Evolutionary conservation across 2,888 invertebrate genomes (phyloP).

Genomic region (Nineta flava): DNA sequence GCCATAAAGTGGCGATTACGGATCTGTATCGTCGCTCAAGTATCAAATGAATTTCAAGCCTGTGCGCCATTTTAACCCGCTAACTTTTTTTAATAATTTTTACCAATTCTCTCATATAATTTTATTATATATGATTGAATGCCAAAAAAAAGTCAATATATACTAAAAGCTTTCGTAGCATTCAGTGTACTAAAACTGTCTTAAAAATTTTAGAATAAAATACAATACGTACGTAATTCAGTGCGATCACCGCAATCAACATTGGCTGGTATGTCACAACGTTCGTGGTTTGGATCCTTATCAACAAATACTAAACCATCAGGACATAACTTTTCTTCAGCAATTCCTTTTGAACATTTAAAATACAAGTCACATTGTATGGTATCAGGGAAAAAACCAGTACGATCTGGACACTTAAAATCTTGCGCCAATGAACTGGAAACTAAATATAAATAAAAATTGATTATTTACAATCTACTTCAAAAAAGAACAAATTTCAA

Average conservation of each 20-base stretch:
- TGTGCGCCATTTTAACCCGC: too few species aligned
- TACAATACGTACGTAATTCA: conserved; percentile 50
- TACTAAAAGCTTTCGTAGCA: too few species aligned
- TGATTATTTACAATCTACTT: background rate
- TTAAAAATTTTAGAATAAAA: too few species aligned
- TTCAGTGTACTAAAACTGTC: too few species aligned
- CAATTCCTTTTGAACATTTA: conserved; percentile 46
- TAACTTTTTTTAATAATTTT: too few species aligned
- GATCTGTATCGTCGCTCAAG: too few species aligned
- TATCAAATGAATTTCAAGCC: too few species aligned
- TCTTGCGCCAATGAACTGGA: conserved; percentile 29
- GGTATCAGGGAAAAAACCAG: conserved; percentile 57
- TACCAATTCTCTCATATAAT: too few species aligned
- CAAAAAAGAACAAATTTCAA: too few species aligned
- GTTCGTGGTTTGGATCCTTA: conserved; percentile 51
- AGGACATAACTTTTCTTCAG: conserved; percentile 54
- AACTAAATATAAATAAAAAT: conserved; percentile 16
- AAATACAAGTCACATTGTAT: conserved; percentile 69
- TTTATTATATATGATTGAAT: too few species aligned
- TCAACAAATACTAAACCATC: conserved; percentile 66
- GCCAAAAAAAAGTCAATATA: too few species aligned
- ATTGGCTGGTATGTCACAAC: conserved; percentile 61
- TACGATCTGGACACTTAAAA: conserved; percentile 54
- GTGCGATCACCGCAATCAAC: conserved; percentile 62
- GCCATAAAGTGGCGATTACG: too few species aligned